Evolutionary conservation across 2,113 vertebrate species (phyloP).

Genomic region (Seriola quinqueradiata): DNA sequence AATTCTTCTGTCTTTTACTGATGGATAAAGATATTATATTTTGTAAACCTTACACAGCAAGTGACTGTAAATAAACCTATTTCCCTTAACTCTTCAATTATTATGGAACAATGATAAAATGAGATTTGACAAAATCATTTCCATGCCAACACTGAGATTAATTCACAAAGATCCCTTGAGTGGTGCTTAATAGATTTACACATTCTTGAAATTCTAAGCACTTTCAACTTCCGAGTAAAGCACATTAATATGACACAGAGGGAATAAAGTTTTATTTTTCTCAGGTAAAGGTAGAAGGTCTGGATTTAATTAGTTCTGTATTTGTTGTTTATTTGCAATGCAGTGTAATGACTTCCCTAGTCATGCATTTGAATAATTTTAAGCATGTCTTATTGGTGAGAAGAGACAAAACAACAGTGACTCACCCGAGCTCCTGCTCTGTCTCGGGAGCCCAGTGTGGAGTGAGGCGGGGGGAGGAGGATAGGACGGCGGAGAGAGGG

Average conservation of each 20-base stretch:
- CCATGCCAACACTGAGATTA: neutral
- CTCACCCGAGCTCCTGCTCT: constrained; percentile 92
- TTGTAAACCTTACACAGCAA: neutral
- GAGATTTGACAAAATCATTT: neutral
- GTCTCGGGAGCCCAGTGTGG: constrained; percentile 88
- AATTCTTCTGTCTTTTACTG: neutral
- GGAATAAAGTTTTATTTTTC: neutral
- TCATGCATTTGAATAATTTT: neutral
- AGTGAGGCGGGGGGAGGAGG: constrained; percentile 89
- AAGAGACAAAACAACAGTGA: constrained; percentile 10
- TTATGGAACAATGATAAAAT: neutral
- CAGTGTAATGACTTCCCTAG: neutral
- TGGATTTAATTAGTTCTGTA: neutral
- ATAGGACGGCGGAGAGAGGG: constrained; percentile 92
- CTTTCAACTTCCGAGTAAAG: neutral
- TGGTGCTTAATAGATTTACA: neutral
- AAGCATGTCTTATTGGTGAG: neutral
- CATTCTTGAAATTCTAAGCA: neutral
- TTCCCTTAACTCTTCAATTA: neutral
- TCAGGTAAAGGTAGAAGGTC: no score
- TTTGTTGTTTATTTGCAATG: neutral
- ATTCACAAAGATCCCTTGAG: neutral
- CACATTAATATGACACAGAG: neutral
- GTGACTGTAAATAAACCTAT: neutral
- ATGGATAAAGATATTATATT: neutral